Percentiles rank a stretch among this genome's conserved stretches.
These are phyloP conservation scores for Sinocyclocheilus rhinocerous DNA, from an alignment of 2,113 vertebrate species.

Conservation along the genomic window DNA sequence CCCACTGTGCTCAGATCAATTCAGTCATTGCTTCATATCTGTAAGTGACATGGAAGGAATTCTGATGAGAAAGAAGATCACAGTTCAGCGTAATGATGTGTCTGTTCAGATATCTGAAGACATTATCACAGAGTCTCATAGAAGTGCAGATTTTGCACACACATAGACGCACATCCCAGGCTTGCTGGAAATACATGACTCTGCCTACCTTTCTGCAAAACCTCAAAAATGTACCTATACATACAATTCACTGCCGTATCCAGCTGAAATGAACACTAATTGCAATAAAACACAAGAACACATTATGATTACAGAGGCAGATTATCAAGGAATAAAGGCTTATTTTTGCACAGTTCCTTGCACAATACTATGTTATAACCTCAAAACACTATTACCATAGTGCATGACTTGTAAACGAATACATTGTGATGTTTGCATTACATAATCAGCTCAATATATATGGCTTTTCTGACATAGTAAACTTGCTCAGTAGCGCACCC, in stretches of 20 bases:
- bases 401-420: too few relatives aligned
- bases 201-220: too few relatives aligned
- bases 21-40: slow-evolving; percentile 52
- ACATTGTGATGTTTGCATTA: too few relatives aligned
- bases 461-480: too few relatives aligned
- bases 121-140: slow-evolving; percentile 16
- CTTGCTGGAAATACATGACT: too few relatives aligned
- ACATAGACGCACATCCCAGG: neutral
- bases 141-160: neutral
- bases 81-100: slow-evolving; percentile 45
- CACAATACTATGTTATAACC: too few relatives aligned
- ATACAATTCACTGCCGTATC: neutral
- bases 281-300: neutral
- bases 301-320: too few relatives aligned
- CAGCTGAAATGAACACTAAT: neutral
- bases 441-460: too few relatives aligned
- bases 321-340: too few relatives aligned
- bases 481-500: neutral
- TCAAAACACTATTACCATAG: too few relatives aligned
- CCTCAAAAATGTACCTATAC: neutral
- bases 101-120: slow-evolving; percentile 40
- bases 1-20: slow-evolving; percentile 48
- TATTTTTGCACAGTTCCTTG: too few relatives aligned
- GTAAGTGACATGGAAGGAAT: slow-evolving; percentile 40
- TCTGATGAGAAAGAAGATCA: slow-evolving; percentile 50